Conservation (phyloP, 2,888 invertebrate genomes). For the Panzeria rudis region DNA sequence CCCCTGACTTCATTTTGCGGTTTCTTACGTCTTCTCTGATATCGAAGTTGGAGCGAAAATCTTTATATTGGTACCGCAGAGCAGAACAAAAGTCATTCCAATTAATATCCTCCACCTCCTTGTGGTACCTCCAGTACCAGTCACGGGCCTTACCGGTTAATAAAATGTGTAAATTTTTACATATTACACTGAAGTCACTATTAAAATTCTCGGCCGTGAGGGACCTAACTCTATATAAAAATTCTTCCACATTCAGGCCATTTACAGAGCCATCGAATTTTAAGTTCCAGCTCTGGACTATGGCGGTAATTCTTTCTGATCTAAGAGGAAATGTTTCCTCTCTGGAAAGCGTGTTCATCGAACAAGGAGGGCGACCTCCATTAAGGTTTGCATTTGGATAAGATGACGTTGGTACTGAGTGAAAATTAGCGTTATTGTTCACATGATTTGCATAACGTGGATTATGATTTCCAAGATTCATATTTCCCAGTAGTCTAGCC, state of each 20-base stretch:
- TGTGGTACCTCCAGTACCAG: slow-evolving; percentile 48
- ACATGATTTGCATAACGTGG: not conserved
- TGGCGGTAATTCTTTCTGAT: slow-evolving; percentile 1
- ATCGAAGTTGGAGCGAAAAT: slow-evolving; percentile 27
- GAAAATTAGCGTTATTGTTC: not conserved
- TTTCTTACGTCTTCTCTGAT: not conserved
- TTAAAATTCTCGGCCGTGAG: slow-evolving; percentile 34
- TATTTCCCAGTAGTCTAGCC: not conserved
- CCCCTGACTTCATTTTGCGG: not conserved
- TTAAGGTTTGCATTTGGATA: too few relatives aligned
- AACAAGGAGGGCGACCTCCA: not conserved
- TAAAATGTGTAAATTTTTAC: slow-evolving; percentile 50
- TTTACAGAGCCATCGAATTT: slow-evolving; percentile 36
- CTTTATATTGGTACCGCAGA: slow-evolving; percentile 16
- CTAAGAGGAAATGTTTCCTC: not conserved
- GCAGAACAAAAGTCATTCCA: slow-evolving; percentile 44
- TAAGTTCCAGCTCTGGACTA: slow-evolving; percentile 17
- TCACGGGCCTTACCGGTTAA: too few relatives aligned
- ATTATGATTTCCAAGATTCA: not conserved
- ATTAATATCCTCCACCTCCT: slow-evolving; percentile 1
- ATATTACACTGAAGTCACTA: slow-evolving; percentile 29
- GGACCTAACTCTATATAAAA: slow-evolving; percentile 35
- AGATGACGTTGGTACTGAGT: not conserved
- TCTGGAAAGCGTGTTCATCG: not conserved
- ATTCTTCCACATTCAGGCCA: slow-evolving; percentile 27